phyloP scores from a whole-genome alignment of 2,797 vertebrate genomes.

The Alectoris magna region DNA sequence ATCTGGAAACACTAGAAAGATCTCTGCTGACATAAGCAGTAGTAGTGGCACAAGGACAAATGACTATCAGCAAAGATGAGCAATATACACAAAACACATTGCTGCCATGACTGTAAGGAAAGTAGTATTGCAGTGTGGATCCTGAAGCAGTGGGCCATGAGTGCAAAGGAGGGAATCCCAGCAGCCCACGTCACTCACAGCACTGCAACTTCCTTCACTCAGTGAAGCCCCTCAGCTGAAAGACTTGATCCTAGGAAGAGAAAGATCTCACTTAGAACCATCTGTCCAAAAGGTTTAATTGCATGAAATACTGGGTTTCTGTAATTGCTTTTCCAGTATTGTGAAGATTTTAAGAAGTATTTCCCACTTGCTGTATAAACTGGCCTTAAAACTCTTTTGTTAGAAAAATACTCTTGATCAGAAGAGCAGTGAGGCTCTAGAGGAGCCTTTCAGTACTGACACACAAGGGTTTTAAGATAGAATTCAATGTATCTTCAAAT shows the following conservation, averaged over 20 bases:
- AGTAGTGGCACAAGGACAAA: neutral
- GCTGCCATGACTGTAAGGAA: neutral
- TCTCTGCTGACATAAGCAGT: neutral
- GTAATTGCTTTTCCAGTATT: neutral
- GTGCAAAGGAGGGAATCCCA: neutral
- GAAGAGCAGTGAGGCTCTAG: neutral
- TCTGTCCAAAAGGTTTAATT: neutral
- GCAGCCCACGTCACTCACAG: neutral
- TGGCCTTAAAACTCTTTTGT: neutral
- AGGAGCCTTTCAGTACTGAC: neutral
- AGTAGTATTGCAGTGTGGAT: neutral
- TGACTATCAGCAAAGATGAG: neutral
- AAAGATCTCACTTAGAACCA: neutral
- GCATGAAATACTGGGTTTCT: neutral
- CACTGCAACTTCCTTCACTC: too few relatives aligned
- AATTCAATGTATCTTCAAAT: neutral
- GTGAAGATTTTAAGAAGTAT: neutral
- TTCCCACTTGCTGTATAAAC: neutral
- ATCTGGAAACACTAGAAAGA: neutral
- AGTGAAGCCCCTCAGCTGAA: too few relatives aligned
- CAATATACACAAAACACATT: neutral
- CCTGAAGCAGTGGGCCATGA: neutral
- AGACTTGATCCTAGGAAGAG: neutral
- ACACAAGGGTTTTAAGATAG: neutral
- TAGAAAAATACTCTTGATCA: neutral